Percentiles rank a stretch among this genome's conserved stretches.
Conservation (phyloP, 2,888 invertebrate genomes). For the Drosophila borborema region DNA sequence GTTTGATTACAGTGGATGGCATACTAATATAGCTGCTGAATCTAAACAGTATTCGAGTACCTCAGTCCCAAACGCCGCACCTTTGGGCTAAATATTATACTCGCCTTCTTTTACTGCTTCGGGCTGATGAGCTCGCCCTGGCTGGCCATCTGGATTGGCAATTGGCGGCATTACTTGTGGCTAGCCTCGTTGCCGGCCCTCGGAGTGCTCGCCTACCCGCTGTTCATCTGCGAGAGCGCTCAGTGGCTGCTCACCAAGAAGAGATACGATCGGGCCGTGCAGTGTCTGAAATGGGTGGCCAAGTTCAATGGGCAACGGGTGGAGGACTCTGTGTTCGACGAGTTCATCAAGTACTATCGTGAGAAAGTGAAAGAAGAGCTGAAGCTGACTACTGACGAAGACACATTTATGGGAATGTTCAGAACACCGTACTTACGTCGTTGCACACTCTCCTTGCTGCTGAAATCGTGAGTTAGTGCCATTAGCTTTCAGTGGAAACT, state of each 20-base stretch:
- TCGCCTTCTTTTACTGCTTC: constrained; percentile 87
- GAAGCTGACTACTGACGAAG: constrained; percentile 52
- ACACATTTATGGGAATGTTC: constrained; percentile 86
- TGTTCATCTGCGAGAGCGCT: constrained; percentile 87
- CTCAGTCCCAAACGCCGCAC: constrained; percentile 87
- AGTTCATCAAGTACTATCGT: constrained; percentile 83
- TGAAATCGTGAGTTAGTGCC: constrained; percentile 86
- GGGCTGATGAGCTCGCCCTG: constrained; percentile 86
- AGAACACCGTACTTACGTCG: constrained; percentile 86
- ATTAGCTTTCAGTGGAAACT: too few species aligned
- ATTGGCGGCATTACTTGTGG: constrained; percentile 86
- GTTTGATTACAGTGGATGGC: not conserved
- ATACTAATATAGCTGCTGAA: not conserved
- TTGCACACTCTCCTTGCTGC: constrained; percentile 86
- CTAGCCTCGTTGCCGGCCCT: constrained; percentile 86
- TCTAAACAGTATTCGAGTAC: constrained; percentile 87
- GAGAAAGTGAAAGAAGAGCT: constrained; percentile 62
- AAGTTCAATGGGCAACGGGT: constrained; percentile 86
- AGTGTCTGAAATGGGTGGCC: constrained; percentile 86
- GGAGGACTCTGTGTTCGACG: constrained; percentile 84
- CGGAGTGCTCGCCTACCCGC: constrained; percentile 85
- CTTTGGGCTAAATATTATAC: constrained; percentile 87
- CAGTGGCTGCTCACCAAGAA: constrained; percentile 87
- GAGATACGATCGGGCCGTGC: constrained; percentile 85
- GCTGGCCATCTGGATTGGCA: constrained; percentile 85